Conservation (phyloP, 2,888 invertebrate species). For the Trichogramma dendrolimi region DNA sequence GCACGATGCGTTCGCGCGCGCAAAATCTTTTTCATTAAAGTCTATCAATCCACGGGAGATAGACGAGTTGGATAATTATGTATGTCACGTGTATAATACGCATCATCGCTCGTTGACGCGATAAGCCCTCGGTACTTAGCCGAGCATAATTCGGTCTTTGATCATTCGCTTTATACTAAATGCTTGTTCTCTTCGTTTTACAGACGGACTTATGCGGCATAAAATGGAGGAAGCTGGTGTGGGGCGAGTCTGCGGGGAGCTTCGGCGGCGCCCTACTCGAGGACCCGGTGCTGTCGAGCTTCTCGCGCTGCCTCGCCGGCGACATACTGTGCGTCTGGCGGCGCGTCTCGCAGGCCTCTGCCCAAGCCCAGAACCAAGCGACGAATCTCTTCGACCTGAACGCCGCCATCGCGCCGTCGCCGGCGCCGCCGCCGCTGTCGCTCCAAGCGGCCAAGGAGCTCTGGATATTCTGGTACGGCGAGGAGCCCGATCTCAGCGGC, state of each 20-base stretch:
- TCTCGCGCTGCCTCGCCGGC: slow-evolving; percentile 84
- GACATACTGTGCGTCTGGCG: slow-evolving; percentile 99
- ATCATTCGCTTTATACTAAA: background rate
- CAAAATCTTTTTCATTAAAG: too few species aligned
- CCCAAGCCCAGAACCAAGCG: slow-evolving; percentile 46
- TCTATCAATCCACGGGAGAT: too few species aligned
- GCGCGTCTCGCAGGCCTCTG: slow-evolving; percentile 66
- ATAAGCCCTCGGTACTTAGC: too few species aligned
- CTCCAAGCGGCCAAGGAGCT: slow-evolving; percentile 90
- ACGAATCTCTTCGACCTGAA: slow-evolving; percentile 47
- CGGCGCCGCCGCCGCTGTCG: slow-evolving; percentile 71
- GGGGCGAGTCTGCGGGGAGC: slow-evolving; percentile 65
- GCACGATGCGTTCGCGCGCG: too few species aligned
- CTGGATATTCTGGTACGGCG: slow-evolving; percentile 99
- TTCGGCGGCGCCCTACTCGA: slow-evolving; percentile 70
- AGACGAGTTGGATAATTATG: too few species aligned
- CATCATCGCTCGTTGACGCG: too few species aligned
- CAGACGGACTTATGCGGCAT: slow-evolving; percentile 95
- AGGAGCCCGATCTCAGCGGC: slow-evolving; percentile 84
- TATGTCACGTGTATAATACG: too few species aligned
- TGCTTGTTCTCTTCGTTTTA: background rate
- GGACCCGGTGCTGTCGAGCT: slow-evolving; percentile 87
- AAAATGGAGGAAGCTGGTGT: slow-evolving; percentile 95
- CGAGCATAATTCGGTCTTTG: background rate
- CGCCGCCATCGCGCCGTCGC: slow-evolving; percentile 55